These are phyloP conservation scores for Mythimna vitellina DNA, from an alignment of 2,888 invertebrate genomes.

Conservation along the genomic window DNA sequence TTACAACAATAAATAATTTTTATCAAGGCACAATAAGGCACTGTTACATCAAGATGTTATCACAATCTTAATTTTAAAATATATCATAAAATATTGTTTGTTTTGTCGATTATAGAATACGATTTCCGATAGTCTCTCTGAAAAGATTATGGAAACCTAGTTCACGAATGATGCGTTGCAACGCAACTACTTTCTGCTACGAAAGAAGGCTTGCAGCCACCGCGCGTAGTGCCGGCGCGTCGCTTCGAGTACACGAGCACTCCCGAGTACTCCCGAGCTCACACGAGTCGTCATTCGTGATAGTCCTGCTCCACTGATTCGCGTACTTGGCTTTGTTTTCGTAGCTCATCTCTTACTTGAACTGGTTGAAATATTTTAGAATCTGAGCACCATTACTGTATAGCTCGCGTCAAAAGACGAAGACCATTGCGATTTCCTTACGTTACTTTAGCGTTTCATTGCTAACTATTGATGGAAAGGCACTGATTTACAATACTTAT, in stretches of 20 bases:
- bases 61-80: conserved; percentile 86
- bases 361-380: conserved; percentile 43
- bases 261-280: neutral
- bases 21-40: conserved; percentile 90
- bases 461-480: conserved; percentile 45
- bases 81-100: conserved; percentile 70
- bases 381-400: conserved; percentile 43
- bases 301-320: conserved; percentile 72
- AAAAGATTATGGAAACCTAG: conserved; percentile 84
- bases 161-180: conserved; percentile 77
- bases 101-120: conserved; percentile 63
- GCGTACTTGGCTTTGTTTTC: conserved; percentile 60
- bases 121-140: conserved; percentile 85
- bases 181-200: conserved; percentile 80
- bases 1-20: conserved; percentile 87
- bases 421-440: conserved; percentile 40
- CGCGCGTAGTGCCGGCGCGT: conserved; percentile 32
- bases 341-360: conserved; percentile 57
- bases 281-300: conserved; percentile 64
- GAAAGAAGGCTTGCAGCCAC: conserved; percentile 85
- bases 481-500: conserved; percentile 57
- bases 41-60: conserved; percentile 89
- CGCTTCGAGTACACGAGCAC: neutral
- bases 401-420: conserved; percentile 36
- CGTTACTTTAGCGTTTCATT: conserved; percentile 39